Percentiles rank a stretch among this genome's conserved stretches.
Conservation (phyloP, 35 echinoderm and acorn worm genomes). For the Strongylocentrotus purpuratus region DNA sequence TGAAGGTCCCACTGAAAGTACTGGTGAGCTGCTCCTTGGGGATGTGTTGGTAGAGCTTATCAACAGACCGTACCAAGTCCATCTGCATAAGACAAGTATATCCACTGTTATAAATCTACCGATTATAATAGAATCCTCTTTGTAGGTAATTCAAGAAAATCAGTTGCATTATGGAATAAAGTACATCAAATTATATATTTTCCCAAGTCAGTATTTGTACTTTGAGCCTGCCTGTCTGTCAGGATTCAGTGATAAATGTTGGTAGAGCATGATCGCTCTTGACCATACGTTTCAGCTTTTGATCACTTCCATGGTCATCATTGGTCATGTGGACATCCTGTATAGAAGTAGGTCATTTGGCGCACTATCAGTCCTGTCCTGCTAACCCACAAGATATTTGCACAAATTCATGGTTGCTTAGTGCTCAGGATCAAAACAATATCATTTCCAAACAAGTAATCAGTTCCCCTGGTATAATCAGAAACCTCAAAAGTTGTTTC, state of each 20-base stretch:
- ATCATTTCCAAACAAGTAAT: neutral
- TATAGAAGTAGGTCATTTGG: neutral
- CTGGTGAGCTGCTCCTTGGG: constrained; percentile 54
- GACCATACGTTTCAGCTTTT: neutral
- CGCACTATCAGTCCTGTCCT: neutral
- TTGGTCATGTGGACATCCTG: neutral
- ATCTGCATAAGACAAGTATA: constrained; percentile 35
- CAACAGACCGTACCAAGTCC: constrained; percentile 59
- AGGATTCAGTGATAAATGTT: neutral
- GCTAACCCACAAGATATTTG: neutral
- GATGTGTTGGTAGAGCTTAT: constrained; percentile 66
- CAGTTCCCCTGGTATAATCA: neutral
- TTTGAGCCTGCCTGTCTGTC: neutral
- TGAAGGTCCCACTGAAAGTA: constrained; percentile 63
- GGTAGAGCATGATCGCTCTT: neutral
- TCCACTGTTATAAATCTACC: neutral
- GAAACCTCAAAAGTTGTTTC: neutral
- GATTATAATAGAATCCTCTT: neutral
- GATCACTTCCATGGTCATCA: neutral
- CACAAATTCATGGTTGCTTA: neutral
- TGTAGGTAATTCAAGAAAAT: neutral
- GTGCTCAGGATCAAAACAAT: neutral
- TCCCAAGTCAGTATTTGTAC: too few species aligned
- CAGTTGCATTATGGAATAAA: too few species aligned
- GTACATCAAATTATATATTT: too few species aligned